Base-by-base conservation (phyloP, 2,797 vertebrate genomes). In the Myotis findleyi region DNA sequence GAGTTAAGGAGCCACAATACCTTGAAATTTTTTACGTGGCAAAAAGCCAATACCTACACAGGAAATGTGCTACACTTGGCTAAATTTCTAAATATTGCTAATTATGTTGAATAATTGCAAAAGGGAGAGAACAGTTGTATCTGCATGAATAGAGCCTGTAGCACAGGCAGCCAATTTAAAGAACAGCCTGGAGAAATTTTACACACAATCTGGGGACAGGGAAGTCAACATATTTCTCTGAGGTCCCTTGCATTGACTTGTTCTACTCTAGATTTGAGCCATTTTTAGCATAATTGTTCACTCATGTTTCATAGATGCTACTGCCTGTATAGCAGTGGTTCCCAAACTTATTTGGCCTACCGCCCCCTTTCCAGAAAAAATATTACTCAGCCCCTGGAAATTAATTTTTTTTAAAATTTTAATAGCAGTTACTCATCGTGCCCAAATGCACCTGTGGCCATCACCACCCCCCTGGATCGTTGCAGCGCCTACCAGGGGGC, bases 21-120 rank as follows among this genome's bases (percentile, higher is more conserved):
- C 51, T 86, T 82, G 38, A 49, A 91, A 80, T 59, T 89, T 77
- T 89, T 83, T 51, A 49, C 27, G 68, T 76, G 91, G 64, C n/a
- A 91, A 71, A 93, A 79, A 92, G 51, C 41, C 79, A 87, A 94
- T 49, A 76, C 3, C 36, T 85, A 51, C 47, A 72, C 23, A 64
- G 7, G 5, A 68, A 96, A 36, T 83, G 27, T 91, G 27, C 7
- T 91, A 51, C 27, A 68, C 47, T 88, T 93, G 66, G 47, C 13
- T 83, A 91, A 36, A 86, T 90, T 83, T 91, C 27, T 95, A 89
- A 95, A 80, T 80, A 72, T 77, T 88, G 57, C 36, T 96, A 92
- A 96, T 93, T 91, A 86, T 76, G 23, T 36, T 75, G 64, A 95
- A 92, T 95, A 88, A 83, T 80, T 95, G 10, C 5, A 92, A 91